Base-by-base conservation (phyloP, 35 echinoderm and acorn worm species). In the Diadema setosum region DNA sequence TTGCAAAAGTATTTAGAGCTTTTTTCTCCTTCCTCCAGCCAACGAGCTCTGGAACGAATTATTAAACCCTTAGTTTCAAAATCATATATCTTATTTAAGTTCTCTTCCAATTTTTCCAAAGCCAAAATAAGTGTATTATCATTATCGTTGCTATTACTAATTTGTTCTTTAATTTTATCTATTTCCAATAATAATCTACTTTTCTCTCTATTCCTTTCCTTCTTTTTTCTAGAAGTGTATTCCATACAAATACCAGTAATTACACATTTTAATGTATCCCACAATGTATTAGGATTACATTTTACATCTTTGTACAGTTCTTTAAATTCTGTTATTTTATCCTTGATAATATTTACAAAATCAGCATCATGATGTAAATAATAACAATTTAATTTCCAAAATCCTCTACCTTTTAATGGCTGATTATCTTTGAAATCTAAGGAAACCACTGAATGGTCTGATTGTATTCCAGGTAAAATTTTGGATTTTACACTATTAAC, bases 1-100 rank as follows among this genome's bases (percentile, higher is more conserved):
- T n/a, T n/a, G n/a, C 69, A 78, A 34, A 88, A 88, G 39, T 88
- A 88, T 78, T 88, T 73, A 26, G 44, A 11, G 27, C 70, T 88
- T 55, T 55, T 88, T 36, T 88, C 70, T 9, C 86, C 86, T 36
- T 88, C 86, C 50, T 88, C 86, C 46, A 88, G 20, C 86, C 86
- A 88, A 5, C 69, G 67, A 20, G 70, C 43, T 32, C 86, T 44
- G 26, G 43, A 88, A 20, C 86, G 25, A 16, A 78, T 88, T 18
- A 88, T 87, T 80, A 58, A 76, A 76, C 69, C 86, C 42, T 46
- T 82, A 4, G 78, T 48, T 48, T 42, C 78, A 45, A 45, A 82
- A 42, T 82, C 78, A 24, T 45, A 82, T 7, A 82, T 82, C 12
- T 82, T 82, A 46, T 82, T 82, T 24, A 43, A 46, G 2, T 82